A percentile compares a stretch with the other conserved stretches of the same genome.
These are phyloP conservation scores for Sciurus carolinensis DNA, from an alignment of 2,797 vertebrate genomes.

Conservation along the genomic window DNA sequence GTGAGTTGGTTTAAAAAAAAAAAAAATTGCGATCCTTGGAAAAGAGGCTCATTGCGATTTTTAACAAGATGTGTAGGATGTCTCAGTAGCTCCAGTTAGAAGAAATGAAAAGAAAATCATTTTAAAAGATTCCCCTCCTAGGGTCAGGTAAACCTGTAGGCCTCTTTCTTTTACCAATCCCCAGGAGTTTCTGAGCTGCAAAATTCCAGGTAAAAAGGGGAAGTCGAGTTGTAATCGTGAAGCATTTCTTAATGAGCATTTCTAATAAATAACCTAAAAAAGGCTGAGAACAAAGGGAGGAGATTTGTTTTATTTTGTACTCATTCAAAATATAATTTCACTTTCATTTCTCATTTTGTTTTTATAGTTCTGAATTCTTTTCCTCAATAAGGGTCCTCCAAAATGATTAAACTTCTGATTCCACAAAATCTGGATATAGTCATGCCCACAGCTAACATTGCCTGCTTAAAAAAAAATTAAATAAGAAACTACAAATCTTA, in stretches of 20 bases:
- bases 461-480: neutral
- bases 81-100: neutral
- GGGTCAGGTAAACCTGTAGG: neutral
- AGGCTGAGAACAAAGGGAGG: neutral
- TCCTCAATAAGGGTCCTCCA: neutral
- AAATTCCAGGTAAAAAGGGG: neutral
- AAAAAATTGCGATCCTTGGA: neutral
- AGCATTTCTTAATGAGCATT: neutral
- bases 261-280: neutral
- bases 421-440: neutral
- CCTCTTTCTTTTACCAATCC: neutral
- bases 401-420: neutral
- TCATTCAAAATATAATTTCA: conserved; percentile 25
- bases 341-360: conserved; percentile 27
- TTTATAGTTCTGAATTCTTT: conserved; percentile 2
- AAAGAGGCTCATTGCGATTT: neutral
- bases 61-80: neutral
- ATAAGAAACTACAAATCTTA: neutral
- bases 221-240: neutral
- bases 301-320: conserved; percentile 25
- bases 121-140: neutral
- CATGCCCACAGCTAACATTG: neutral
- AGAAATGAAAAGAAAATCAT: conserved; percentile 30
- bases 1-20: neutral
- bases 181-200: neutral